These are phyloP conservation scores for Eucidaris tribuloides DNA, from an alignment of 35 echinoderm and acorn worm genomes.

Conservation along the genomic window DNA sequence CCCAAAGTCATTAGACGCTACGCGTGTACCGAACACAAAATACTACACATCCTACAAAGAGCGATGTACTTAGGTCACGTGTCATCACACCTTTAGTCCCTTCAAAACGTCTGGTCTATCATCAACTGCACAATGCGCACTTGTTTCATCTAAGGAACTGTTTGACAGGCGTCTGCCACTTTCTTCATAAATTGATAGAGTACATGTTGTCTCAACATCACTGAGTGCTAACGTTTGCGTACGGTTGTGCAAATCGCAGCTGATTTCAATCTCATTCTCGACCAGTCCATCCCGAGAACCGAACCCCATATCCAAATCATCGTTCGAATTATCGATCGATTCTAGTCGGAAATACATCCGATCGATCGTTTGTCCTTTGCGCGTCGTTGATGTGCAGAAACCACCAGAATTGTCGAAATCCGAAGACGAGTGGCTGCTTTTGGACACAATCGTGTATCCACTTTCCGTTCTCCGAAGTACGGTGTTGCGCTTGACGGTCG, in stretches of 20 bases:
- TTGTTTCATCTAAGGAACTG: slow-evolving; percentile 6
- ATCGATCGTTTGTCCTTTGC: neutral
- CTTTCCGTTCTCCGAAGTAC: slow-evolving; percentile 2
- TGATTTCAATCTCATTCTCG: slow-evolving; percentile 8
- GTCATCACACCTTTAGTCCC: neutral
- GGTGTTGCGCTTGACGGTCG: slow-evolving; percentile 9
- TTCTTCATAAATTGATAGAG: neutral
- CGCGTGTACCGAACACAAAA: too few species aligned
- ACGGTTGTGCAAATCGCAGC: neutral
- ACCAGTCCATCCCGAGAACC: neutral
- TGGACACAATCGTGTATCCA: slow-evolving; percentile 5
- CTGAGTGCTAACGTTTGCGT: neutral
- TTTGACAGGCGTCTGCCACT: neutral
- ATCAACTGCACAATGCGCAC: neutral
- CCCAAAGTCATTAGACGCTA: too few species aligned
- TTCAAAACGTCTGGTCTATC: slow-evolving; percentile 7
- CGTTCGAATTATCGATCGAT: neutral
- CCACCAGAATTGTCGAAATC: slow-evolving; percentile 12
- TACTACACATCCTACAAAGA: too few species aligned
- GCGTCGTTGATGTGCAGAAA: neutral
- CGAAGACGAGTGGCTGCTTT: neutral
- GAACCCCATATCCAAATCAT: neutral
- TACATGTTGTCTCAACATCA: slow-evolving; percentile 14
- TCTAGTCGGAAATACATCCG: slow-evolving; percentile 9
- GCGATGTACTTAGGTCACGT: too few species aligned